phyloP scores from a whole-genome alignment of 2,797 vertebrate species.

The Macropus fuliginosus region DNA sequence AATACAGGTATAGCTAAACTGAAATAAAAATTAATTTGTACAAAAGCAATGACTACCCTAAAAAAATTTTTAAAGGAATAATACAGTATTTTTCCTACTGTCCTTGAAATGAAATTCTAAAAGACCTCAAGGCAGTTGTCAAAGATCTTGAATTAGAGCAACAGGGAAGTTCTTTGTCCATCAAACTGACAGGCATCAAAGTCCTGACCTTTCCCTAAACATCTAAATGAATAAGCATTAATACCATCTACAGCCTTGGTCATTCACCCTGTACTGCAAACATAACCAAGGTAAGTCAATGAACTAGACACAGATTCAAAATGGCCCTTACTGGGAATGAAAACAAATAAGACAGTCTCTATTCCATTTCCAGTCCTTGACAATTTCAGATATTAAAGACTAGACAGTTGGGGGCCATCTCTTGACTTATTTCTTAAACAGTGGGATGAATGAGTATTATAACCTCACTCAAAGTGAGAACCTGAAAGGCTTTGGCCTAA shows the following conservation, averaged over 20 bases:
- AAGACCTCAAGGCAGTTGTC: slow-evolving; percentile 45
- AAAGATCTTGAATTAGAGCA: slow-evolving; percentile 10
- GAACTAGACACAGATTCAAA: slow-evolving; percentile 30
- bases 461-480: too few relatives aligned
- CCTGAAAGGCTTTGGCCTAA: too few relatives aligned
- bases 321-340: not conserved
- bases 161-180: slow-evolving; percentile 34
- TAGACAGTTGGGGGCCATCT: slow-evolving; percentile 15
- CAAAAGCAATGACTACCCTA: not conserved
- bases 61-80: not conserved
- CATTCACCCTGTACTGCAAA: slow-evolving; percentile 32
- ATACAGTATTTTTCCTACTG: not conserved
- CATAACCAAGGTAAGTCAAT: slow-evolving; percentile 37
- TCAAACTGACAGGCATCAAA: slow-evolving; percentile 30
- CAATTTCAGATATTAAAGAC: slow-evolving; percentile 47
- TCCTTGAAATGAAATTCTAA: not conserved
- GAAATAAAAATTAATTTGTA: slow-evolving; percentile 41
- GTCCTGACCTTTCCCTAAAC: slow-evolving; percentile 59
- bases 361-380: slow-evolving; percentile 15
- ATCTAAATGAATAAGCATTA: slow-evolving; percentile 41
- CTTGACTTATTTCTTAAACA: too few relatives aligned
- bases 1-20: slow-evolving; percentile 18
- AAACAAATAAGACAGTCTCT: not conserved
- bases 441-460: too few relatives aligned
- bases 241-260: slow-evolving; percentile 43